A percentile compares a stretch with the other conserved stretches of the same genome.
These are phyloP conservation scores for Yponomeuta sedellus DNA, from an alignment of 2,888 invertebrate species.

Conservation along the genomic window DNA sequence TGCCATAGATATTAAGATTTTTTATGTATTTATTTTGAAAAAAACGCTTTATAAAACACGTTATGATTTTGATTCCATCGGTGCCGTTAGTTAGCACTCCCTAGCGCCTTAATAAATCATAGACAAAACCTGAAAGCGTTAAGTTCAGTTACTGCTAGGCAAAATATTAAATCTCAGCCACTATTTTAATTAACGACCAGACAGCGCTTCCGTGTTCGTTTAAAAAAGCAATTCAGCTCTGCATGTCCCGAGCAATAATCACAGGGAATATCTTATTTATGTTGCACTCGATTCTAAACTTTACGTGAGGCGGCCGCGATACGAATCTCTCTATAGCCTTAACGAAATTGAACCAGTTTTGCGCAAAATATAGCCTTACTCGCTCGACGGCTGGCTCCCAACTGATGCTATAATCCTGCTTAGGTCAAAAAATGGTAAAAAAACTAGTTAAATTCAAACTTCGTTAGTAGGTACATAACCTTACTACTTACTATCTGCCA, in stretches of 20 bases:
- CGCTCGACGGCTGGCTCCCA: background rate
- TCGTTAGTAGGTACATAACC: too few relatives aligned
- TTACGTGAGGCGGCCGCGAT: constrained; percentile 35
- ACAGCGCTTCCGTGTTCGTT: background rate
- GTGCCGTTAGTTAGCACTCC: too few relatives aligned
- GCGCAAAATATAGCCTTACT: constrained; percentile 42
- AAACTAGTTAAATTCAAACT: too few relatives aligned
- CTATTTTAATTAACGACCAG: background rate
- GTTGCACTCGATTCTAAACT: constrained; percentile 16
- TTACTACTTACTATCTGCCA: too few relatives aligned
- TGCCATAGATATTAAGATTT: too few relatives aligned
- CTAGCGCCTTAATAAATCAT: background rate
- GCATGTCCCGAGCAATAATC: constrained; percentile 4
- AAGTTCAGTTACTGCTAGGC: background rate
- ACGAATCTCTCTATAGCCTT: constrained; percentile 50
- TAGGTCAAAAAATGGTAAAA: too few relatives aligned
- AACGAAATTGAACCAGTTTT: constrained; percentile 60
- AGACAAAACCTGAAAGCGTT: background rate
- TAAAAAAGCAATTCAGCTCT: background rate
- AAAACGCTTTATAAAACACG: too few relatives aligned
- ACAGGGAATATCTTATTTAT: constrained; percentile 4
- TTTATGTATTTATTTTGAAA: too few relatives aligned
- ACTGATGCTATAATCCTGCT: background rate
- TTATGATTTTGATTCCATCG: too few relatives aligned
- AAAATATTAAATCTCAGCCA: background rate